Evolutionary conservation across 2,113 vertebrate genomes (phyloP), one percentile per base, ranked within the genome.

Genomic region (Centrocercus urophasianus): DNA sequence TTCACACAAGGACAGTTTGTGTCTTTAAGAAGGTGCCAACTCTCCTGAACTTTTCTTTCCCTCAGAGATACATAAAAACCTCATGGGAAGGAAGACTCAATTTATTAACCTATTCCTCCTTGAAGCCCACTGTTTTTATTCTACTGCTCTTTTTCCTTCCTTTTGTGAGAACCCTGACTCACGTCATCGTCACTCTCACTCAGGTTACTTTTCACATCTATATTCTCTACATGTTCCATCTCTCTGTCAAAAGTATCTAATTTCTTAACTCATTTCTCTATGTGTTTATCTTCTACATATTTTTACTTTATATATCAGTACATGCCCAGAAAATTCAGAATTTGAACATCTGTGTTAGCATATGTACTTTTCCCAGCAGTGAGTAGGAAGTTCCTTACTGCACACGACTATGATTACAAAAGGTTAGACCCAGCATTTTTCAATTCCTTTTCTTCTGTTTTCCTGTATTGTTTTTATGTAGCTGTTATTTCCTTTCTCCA

Each of bases 41-140:
- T 95, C 61, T 88, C 88, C 90, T 92, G 95, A 93, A 93, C 88
- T 94, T 80, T 95, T 93, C 90, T 88, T 93, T 73, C 43, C 57
- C 61, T 90, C 43, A 36, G 73, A 86, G 73, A 90, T 67, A 67
- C 1, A 88, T 83, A 93, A 92, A 93, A 93, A 84, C 83, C 76
- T 84, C 70, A 78, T 43, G 76, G 76, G 86, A 94, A 94, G 73
- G 52, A 83, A 74, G 86, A 52, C 83, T 82, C 3, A 0, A 8
- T 11, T 47, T 86, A 90, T 63, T 86, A 28, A 90, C 83, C 85
- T 56, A 42, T 74, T 80, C 22, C 38, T 86, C 64, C 88, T 81
- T 83, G 86, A 93, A 81, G 38, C 61, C 54, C 65, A 64, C 61
- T 67, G 28, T 32, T 88, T 91, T 93, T 86, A 71, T 88, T 93